Conservation (phyloP, 1,140 invertebrate species). For the Pentalonia nigronervosa region DNA sequence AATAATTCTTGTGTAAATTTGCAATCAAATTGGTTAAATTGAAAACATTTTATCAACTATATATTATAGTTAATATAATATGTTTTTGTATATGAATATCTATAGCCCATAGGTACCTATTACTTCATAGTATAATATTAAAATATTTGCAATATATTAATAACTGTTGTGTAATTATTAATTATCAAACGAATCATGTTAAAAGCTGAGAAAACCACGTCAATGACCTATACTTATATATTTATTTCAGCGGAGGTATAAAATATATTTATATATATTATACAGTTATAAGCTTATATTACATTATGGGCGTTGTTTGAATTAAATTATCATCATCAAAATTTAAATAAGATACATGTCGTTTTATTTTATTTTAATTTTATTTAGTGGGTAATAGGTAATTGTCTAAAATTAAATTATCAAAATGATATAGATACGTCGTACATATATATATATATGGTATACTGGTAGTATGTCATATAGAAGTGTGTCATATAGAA, state of each 20-base stretch:
- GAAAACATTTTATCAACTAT: not conserved
- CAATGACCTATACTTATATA: not conserved
- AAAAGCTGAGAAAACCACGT: not conserved
- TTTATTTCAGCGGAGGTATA: not conserved
- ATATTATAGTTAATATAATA: not conserved
- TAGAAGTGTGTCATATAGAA: not conserved
- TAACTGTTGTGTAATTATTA: not conserved
- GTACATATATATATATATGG: not conserved
- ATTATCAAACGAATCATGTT: not conserved
- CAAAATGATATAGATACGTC: not conserved
- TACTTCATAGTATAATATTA: not conserved
- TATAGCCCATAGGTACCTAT: not conserved
- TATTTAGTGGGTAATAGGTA: not conserved
- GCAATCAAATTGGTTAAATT: not conserved
- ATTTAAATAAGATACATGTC: not conserved
- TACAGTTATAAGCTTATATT: not conserved
- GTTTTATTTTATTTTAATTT: not conserved
- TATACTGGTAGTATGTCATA: not conserved
- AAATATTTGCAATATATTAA: not conserved
- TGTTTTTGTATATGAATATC: not conserved
- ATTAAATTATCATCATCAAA: not conserved
- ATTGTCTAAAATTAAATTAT: not conserved
- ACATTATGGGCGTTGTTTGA: not conserved
- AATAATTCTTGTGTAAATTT: slow-evolving; percentile 14
- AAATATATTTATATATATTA: not conserved